Evolutionary conservation across 1,140 invertebrate species (phyloP), one percentile per base, ranked within the genome.

Genomic region (Drosophila pallidifrons): DNA sequence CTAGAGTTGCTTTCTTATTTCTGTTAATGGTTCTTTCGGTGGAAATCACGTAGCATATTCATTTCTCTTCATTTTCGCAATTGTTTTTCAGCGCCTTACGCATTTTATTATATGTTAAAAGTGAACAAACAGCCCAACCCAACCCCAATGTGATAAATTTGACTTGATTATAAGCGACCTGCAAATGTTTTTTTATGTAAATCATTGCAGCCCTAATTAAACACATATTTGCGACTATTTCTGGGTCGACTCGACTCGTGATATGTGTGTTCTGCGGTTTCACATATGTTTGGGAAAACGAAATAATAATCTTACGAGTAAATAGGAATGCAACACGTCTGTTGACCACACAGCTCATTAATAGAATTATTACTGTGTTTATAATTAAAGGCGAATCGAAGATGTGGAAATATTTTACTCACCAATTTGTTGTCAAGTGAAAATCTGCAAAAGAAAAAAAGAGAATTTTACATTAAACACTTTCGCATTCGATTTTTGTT

Each of bases 51-150:
- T 86, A 86, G 47, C 76, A 73, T 63, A 28, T 60, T 76, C 57
- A 82, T 79, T 82, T 82, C 45, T 82, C 77, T 82, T 80, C 25
- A 72, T 80, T 87, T 64, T 63, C 38, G 3, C 47, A 79, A 77
- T 80, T 77, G 65, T 72, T 67, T 82, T 52, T 25, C 20, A 25
- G 20, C 47, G 35, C 43, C 30, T 16, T 25, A 32, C 4, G n/a
- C 47, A 54, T 65, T 71, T 69, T 66, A 65, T 81, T 85, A 75
- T 86, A 16, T n/a, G n/a, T n/a, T n/a, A 15, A 8, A 5, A 30
- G 8, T 13, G n/a, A 38, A 47, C 52, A 35, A 25, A 25, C 20
- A 25, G 20, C 20, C 20, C 20, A 25, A 45, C 30, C 38, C 28
- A 32, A 32, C 55, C 13, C 28, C 4, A 25, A 25, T 25, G 20